Conservation (phyloP, 2,888 invertebrate species). For the Diogma glabrata region DNA sequence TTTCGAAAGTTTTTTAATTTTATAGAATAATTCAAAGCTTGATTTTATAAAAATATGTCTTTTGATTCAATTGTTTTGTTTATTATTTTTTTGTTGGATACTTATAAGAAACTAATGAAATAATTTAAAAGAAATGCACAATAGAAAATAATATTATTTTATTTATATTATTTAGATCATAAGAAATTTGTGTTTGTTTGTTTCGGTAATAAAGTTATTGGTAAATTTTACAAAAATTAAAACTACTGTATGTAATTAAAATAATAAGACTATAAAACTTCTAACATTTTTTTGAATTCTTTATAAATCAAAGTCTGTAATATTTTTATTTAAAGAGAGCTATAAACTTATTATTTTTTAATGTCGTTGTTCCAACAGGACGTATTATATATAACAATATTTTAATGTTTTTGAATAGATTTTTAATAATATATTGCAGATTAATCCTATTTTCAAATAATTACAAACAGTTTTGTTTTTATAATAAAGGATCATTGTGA, state of each 20-base stretch:
- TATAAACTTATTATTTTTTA: constrained; percentile 1
- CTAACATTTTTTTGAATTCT: background rate
- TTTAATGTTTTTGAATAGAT: too few species aligned
- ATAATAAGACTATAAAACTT: background rate
- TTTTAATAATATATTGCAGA: constrained; percentile 3
- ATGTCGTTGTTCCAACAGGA: constrained; percentile 9
- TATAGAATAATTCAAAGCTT: too few species aligned
- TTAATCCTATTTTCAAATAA: background rate
- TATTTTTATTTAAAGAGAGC: background rate
- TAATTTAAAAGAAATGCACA: too few species aligned
- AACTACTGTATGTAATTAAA: background rate
- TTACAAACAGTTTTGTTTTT: constrained; percentile 2
- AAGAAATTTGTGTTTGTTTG: constrained; percentile 4
- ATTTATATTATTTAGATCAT: too few species aligned
- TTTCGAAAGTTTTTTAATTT: too few species aligned
- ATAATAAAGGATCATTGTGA: too few species aligned
- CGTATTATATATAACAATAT: constrained; percentile 7
- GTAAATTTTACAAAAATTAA: constrained; percentile 5
- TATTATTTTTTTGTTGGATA: too few species aligned
- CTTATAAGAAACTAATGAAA: too few species aligned
- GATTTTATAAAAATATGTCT: too few species aligned
- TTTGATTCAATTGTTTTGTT: too few species aligned
- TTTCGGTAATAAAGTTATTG: constrained; percentile 1
- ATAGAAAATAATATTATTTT: too few species aligned
- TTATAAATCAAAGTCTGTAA: too few species aligned